Base-by-base conservation (phyloP, 1,140 invertebrate genomes). In the Ostrea denselamellosa region DNA sequence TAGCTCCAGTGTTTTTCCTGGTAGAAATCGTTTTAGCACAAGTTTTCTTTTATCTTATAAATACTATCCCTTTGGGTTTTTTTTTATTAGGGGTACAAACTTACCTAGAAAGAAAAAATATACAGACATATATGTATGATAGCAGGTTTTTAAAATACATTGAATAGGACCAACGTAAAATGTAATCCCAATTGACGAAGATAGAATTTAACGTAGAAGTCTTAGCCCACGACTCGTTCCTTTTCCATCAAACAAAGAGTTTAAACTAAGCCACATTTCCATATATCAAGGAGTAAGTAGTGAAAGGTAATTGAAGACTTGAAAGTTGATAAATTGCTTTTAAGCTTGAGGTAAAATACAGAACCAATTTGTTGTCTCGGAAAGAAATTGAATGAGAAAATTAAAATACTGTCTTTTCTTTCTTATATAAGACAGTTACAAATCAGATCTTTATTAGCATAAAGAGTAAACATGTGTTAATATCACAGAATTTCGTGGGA, bases 241-340 rank as follows among this genome's bases (percentile, higher is more conserved):
- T n/a, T 62, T 62, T 62, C 68, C 68, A 77, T 77, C 68, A 77
- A 62, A n/a, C 17, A 17, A 34, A 22, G 14, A 25, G 25, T 77
- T 77, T 77, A 25, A 77, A 77, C 68, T 77, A 77, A 77, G 14
- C 68, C 25, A 77, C 22, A 77, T 77, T 28, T n/a, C 68, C 14
- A 77, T 77, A 34, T 25, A 77, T 77, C 68, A 77, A 77, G 68
- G 28, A 28, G 25, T 77, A 77, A 77, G 28, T 77, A 77, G 28
- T 77, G 68, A 77, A 62, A 77, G 17, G 68, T 77, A 34, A 77
- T 77, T 77, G 68, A 77, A 77, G 68, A 77, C 68, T 77, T 77
- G 9, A 25, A 34, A 25, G 25, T 77, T 77, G 68, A 77, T 77
- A 34, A 34, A 77, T 77, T 28, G 25, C 28, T 62, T 77, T 77